Evolutionary conservation across 1,140 invertebrate species (phyloP).

Genomic region (Drosophila miranda): DNA sequence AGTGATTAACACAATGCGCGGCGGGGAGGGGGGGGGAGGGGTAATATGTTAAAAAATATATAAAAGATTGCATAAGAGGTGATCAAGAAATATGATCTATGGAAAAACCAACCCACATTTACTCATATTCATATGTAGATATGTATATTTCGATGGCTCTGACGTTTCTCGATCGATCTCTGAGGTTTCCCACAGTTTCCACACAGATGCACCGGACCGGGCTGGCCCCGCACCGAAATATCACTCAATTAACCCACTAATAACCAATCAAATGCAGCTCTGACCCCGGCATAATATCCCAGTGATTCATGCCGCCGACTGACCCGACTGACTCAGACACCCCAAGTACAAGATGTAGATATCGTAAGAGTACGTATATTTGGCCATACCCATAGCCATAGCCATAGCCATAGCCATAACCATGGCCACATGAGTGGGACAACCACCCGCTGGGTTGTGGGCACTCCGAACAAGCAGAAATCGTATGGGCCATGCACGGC

Average conservation of each 20-base stretch:
- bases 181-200: constrained; percentile 20
- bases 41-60: constrained; percentile 5
- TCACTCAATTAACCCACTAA: constrained; percentile 41
- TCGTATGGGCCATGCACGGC: constrained; percentile 32
- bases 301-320: constrained; percentile 45
- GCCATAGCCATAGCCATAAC: constrained; percentile 8
- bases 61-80: constrained; percentile 20
- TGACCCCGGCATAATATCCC: constrained; percentile 44
- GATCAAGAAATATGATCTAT: constrained; percentile 27
- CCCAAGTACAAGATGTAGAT: constrained; percentile 26
- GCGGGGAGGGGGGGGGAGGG: background rate
- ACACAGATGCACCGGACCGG: background rate
- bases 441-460: constrained; percentile 24
- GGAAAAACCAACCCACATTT: constrained; percentile 4
- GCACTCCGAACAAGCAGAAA: constrained; percentile 9
- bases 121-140: background rate
- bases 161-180: constrained; percentile 2
- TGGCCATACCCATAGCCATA: background rate
- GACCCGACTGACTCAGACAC: constrained; percentile 33
- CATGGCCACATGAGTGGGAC: constrained; percentile 28
- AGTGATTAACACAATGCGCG: constrained; percentile 33
- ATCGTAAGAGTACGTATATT: background rate
- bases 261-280: constrained; percentile 40
- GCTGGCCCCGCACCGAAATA: constrained; percentile 10
- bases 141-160: too few relatives aligned